These are phyloP conservation scores for Drosophila bocki DNA, from an alignment of 1,140 invertebrate species.

Conservation along the genomic window DNA sequence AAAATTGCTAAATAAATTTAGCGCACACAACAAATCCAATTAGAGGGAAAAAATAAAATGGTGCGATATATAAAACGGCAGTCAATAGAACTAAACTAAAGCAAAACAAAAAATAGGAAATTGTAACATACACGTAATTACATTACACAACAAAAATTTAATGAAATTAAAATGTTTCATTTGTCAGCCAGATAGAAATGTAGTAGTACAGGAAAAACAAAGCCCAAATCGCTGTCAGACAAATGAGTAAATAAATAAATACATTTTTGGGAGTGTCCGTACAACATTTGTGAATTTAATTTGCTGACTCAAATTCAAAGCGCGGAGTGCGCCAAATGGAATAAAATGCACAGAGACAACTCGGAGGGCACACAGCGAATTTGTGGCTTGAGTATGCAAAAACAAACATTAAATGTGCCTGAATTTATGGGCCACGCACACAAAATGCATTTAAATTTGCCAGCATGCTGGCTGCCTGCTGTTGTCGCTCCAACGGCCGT, in stretches of 20 bases:
- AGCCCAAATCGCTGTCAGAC: slow-evolving; percentile 28
- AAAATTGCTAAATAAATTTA: slow-evolving; percentile 48
- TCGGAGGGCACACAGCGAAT: slow-evolving; percentile 46
- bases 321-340: slow-evolving; percentile 49
- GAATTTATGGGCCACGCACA: slow-evolving; percentile 72
- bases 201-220: slow-evolving; percentile 7
- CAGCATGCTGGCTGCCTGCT: slow-evolving; percentile 37
- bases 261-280: slow-evolving; percentile 28
- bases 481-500: slow-evolving; percentile 39
- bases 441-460: slow-evolving; percentile 77
- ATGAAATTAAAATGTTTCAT: slow-evolving; percentile 78
- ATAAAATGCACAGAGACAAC: slow-evolving; percentile 56
- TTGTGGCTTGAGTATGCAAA: slow-evolving; percentile 58
- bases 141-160: slow-evolving; percentile 58
- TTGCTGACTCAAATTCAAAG: slow-evolving; percentile 69
- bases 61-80: slow-evolving; percentile 34
- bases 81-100: slow-evolving; percentile 53
- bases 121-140: slow-evolving; percentile 48
- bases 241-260: slow-evolving; percentile 73
- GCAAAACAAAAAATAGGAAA: slow-evolving; percentile 7
- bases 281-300: slow-evolving; percentile 71
- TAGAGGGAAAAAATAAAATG: slow-evolving; percentile 60
- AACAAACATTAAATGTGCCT: slow-evolving; percentile 75
- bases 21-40: slow-evolving; percentile 68
- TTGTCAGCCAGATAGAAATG: slow-evolving; percentile 40